Percentiles rank a stretch among this genome's conserved stretches.
Conservation (phyloP, 2,888 invertebrate species). For the Adelphocoris suturalis region DNA sequence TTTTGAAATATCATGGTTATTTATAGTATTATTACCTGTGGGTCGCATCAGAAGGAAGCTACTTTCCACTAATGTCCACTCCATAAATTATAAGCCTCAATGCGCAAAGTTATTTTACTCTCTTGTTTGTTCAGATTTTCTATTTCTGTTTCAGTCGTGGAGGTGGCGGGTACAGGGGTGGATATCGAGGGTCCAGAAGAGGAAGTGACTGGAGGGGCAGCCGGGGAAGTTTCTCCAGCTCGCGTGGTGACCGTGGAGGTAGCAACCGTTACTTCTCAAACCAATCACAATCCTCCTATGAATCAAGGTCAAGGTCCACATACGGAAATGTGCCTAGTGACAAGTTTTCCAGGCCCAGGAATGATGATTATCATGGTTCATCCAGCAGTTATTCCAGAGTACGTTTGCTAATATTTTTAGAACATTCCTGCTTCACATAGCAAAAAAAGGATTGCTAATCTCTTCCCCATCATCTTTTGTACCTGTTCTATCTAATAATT, state of each 20-base stretch:
- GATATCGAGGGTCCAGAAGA: conserved; percentile 68
- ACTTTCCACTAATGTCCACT: no score
- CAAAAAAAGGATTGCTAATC: no score
- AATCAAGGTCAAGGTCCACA: conserved; percentile 69
- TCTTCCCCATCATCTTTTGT: no score
- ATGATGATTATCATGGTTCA: conserved; percentile 41
- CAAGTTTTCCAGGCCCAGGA: conserved; percentile 32
- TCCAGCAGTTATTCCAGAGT: conserved; percentile 29
- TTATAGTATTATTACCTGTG: no score
- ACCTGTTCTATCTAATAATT: no score
- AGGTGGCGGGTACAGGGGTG: conserved; percentile 71
- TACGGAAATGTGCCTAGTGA: conserved; percentile 57
- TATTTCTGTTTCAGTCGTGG: conserved; percentile 52
- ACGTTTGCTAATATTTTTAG: not conserved
- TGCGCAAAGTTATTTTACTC: no score
- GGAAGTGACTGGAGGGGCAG: conserved; percentile 71
- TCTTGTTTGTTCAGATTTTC: no score
- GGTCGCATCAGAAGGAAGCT: no score
- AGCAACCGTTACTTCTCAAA: conserved; percentile 63
- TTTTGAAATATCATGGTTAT: no score
- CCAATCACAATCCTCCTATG: conserved; percentile 53
- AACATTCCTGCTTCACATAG: not conserved
- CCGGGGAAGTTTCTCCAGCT: conserved; percentile 54
- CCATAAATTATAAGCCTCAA: no score
- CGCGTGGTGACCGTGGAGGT: conserved; percentile 53